A percentile compares a stretch with the other conserved stretches of the same genome.
Conservation (phyloP, 2,888 invertebrate species). For the Agelastica alni region DNA sequence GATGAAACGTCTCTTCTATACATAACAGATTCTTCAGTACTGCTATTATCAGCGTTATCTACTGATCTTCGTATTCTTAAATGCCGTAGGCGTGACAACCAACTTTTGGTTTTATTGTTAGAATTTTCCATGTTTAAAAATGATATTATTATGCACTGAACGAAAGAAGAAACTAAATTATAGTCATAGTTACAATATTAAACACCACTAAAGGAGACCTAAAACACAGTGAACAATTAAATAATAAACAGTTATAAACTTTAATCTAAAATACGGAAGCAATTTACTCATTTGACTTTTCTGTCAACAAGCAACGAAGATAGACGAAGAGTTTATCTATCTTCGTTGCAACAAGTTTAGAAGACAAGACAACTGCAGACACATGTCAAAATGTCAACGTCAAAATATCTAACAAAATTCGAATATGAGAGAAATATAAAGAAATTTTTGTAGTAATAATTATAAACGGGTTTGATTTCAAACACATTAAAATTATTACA, state of each 20-base stretch:
- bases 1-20: constrained; percentile 29
- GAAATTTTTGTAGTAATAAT: too few species aligned
- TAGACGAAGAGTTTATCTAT: too few species aligned
- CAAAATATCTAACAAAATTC: too few species aligned
- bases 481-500: too few species aligned
- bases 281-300: constrained; percentile 8
- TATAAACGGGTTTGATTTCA: too few species aligned
- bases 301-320: constrained; percentile 9
- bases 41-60: constrained; percentile 24
- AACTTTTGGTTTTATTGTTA: constrained; percentile 37
- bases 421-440: too few species aligned
- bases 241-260: constrained; percentile 12
- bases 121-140: constrained; percentile 25
- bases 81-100: constrained; percentile 39
- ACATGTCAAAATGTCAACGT: constrained; percentile 1
- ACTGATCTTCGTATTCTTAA: constrained; percentile 36
- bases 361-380: too few species aligned
- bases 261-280: constrained; percentile 13
- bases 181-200: not conserved
- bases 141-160: not conserved
- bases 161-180: constrained; percentile 1
- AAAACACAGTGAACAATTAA: constrained; percentile 9
- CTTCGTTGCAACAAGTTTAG: constrained; percentile 1
- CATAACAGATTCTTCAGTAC: constrained; percentile 25
- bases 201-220: not conserved